phyloP scores from a whole-genome alignment of 2,797 vertebrate genomes.

The Silurus aristotelis region DNA sequence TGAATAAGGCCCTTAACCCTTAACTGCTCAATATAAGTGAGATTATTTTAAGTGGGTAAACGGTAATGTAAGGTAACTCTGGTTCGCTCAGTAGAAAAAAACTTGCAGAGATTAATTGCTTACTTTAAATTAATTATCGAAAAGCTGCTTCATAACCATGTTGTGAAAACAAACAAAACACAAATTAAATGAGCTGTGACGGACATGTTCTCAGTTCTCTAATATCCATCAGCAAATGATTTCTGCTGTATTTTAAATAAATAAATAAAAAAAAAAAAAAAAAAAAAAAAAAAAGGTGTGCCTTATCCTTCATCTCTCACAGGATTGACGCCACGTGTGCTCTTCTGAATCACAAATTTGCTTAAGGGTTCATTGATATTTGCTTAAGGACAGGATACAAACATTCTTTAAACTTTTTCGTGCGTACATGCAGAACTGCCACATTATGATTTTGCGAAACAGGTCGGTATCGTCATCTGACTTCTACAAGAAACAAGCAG shows the following conservation, averaged over 20 bases:
- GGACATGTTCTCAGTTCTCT: no score
- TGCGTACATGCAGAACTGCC: not conserved
- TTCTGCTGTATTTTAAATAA: not conserved
- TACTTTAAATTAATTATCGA: no score
- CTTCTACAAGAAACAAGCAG: not conserved
- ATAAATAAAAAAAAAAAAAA: no score
- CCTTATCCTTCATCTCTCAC: not conserved
- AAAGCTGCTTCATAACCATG: no score
- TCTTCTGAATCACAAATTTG: not conserved
- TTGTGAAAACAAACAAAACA: no score
- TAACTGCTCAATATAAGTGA: no score
- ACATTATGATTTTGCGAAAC: not conserved
- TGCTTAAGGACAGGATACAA: not conserved
- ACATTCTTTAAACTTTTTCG: not conserved
- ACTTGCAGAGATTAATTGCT: no score
- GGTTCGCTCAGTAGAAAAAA: no score
- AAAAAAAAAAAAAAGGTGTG: no score
- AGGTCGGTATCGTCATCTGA: not conserved
- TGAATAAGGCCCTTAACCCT: no score
- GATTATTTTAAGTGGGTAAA: no score
- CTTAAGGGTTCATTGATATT: not conserved
- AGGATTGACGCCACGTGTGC: not conserved
- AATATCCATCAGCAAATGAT: not conserved
- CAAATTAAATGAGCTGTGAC: not conserved
- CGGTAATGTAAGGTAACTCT: no score